Evolutionary conservation across 1,140 invertebrate species (phyloP).

Genomic region (Drosophila sp.): DNA sequence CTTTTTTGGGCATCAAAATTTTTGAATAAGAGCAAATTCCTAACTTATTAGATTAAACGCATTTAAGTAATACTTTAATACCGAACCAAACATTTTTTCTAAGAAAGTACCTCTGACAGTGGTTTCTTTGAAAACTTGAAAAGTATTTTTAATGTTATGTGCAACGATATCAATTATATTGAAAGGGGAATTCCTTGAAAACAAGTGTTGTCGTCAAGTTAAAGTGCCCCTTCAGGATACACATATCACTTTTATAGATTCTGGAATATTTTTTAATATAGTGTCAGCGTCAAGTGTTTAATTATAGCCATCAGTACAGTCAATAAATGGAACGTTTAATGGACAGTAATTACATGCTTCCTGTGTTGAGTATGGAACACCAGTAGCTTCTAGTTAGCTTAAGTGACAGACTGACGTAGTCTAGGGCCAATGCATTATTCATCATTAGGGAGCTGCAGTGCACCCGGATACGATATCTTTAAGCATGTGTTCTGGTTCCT

Average conservation of each 20-base stretch:
- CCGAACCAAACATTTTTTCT: too few relatives aligned
- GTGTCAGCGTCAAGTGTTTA: slow-evolving; percentile 15
- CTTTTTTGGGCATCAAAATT: too few relatives aligned
- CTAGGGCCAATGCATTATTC: slow-evolving; percentile 54
- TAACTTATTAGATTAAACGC: too few relatives aligned
- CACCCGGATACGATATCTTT: slow-evolving; percentile 35
- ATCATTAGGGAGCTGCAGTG: slow-evolving; percentile 35
- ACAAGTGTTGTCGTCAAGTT: background rate
- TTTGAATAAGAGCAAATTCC: too few relatives aligned
- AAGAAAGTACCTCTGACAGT: too few relatives aligned
- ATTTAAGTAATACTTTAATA: too few relatives aligned
- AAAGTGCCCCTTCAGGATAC: slow-evolving; percentile 2
- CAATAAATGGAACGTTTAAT: slow-evolving; percentile 51
- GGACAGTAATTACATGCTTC: slow-evolving; percentile 52
- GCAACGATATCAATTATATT: too few relatives aligned
- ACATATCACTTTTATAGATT: slow-evolving; percentile 3
- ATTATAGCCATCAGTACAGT: slow-evolving; percentile 33
- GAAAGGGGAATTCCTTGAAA: too few relatives aligned
- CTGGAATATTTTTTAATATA: background rate
- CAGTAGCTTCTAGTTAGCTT: slow-evolving; percentile 15
- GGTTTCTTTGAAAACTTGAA: too few relatives aligned
- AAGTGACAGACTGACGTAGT: slow-evolving; percentile 20
- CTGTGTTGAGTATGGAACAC: slow-evolving; percentile 24
- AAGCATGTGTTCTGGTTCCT: slow-evolving; percentile 5
- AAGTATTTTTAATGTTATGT: too few relatives aligned